A percentile compares a stretch with the other conserved stretches of the same genome.
These are phyloP conservation scores for Oncorhynchus mykiss DNA, from an alignment of 2,113 vertebrate species.

Conservation along the genomic window DNA sequence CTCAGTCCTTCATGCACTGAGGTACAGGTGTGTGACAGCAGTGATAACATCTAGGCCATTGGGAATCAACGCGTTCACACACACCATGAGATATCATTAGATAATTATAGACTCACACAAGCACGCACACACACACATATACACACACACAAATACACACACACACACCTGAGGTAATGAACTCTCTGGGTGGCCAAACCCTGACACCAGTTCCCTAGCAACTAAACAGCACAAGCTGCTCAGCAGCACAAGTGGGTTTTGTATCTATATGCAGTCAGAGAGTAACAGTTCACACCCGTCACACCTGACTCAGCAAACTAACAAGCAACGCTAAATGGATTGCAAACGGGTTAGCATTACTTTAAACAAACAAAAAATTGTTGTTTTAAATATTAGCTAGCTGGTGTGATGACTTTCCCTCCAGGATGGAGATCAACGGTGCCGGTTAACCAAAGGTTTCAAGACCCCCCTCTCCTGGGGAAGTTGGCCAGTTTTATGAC, in stretches of 20 bases:
- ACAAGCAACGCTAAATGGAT: too few relatives aligned
- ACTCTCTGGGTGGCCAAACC: conserved; percentile 25
- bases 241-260: not conserved
- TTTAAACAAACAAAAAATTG: too few relatives aligned
- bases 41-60: conserved; percentile 19
- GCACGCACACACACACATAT: too few relatives aligned
- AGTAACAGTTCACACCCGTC: not conserved
- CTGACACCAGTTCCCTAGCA: not conserved
- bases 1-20: conserved; percentile 17
- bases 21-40: conserved; percentile 39
- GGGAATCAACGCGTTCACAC: conserved; percentile 9
- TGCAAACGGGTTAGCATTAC: too few relatives aligned
- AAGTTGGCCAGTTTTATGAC: too few relatives aligned
- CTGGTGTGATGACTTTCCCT: too few relatives aligned
- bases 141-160: too few relatives aligned
- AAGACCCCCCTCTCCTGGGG: too few relatives aligned
- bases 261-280: not conserved
- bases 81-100: conserved; percentile 3
- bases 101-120: conserved; percentile 4
- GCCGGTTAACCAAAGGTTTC: too few relatives aligned
- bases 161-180: conserved; percentile 6
- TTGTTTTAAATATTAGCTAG: too few relatives aligned
- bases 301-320: too few relatives aligned
- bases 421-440: too few relatives aligned
- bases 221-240: not conserved